A percentile compares a stretch with the other conserved stretches of the same genome.
Conservation (phyloP, 2,113 vertebrate species). For the Alosa alosa region DNA sequence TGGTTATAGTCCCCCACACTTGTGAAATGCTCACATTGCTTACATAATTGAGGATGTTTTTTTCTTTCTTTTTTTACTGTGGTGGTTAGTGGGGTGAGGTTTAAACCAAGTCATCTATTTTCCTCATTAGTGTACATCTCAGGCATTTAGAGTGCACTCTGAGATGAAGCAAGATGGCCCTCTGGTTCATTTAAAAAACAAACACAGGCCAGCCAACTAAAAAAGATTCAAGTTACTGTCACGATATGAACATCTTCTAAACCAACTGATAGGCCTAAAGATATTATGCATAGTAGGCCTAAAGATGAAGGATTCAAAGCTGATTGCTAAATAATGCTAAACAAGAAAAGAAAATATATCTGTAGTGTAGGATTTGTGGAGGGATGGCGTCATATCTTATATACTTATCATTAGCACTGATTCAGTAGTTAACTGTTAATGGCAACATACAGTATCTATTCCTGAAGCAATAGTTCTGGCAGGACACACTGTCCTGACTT, state of each 20-base stretch:
- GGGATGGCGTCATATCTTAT: background rate
- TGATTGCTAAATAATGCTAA: background rate
- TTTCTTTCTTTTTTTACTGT: background rate
- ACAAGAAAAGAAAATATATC: background rate
- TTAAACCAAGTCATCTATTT: constrained; percentile 2
- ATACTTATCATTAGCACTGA: background rate
- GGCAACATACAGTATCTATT: background rate
- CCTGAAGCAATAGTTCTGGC: background rate
- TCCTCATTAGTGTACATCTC: background rate
- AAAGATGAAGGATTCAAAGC: background rate
- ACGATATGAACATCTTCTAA: background rate
- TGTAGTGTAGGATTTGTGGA: background rate
- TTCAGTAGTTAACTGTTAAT: background rate
- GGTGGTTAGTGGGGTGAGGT: background rate
- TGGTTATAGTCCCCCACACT: background rate
- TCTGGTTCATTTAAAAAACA: background rate
- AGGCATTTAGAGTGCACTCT: background rate
- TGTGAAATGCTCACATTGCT: background rate
- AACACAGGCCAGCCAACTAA: background rate
- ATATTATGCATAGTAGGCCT: background rate
- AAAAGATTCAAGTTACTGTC: background rate
- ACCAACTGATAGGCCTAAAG: background rate
- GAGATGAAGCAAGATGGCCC: background rate
- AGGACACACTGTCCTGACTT: background rate
- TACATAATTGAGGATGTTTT: background rate